Evolutionary conservation across 2,888 invertebrate species (phyloP), one percentile per base, ranked within the genome.

Genomic region (Anorthoa munda): DNA sequence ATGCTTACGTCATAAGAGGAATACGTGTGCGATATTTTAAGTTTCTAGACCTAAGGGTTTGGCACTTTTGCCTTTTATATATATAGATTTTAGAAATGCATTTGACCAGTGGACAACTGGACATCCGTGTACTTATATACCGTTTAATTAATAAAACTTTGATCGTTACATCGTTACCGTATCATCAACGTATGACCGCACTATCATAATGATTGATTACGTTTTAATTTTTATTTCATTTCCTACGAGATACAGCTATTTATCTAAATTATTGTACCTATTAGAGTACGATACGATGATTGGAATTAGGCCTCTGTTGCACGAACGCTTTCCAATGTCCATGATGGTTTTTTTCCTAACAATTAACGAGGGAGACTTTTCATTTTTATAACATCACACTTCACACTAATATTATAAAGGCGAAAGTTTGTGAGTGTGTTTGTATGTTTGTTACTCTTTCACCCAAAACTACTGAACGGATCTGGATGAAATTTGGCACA

Each of bases 181-280:
- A 50, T n/a, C 70, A 61, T 61, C 39, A 21, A 73, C 56, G 58
- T 65, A 23, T 60, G 72, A 45, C 61, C 51, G 31, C 48, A 7
- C 31, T 79, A 74, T 74, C 83, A 71, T 79, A 81, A 81, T 83
- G 39, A 48, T 66, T 79, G 65, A 81, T 83, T 79, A 55, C n/a
- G 21, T 71, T 74, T 59, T 71, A 83, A 81, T 61, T 74, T 63
- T 63, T 58, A 61, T 81, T 81, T 83, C 11, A 81, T 71, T 63
- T 61, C 59, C 59, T 63, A 61, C 48, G 11, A 75, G 73, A 75
- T 68, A 70, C 45, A 61, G 17, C 15, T 56, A 70, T 75, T 71
- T 59, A 70, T 60, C 53, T 67, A 39, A 61, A 73, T 77, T 39
- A 45, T 61, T 31, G n/a, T 79, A 4, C 59, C 63, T 53, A 76